phyloP scores from a whole-genome alignment of 2,797 vertebrate genomes.

The Nothura maculosa region DNA sequence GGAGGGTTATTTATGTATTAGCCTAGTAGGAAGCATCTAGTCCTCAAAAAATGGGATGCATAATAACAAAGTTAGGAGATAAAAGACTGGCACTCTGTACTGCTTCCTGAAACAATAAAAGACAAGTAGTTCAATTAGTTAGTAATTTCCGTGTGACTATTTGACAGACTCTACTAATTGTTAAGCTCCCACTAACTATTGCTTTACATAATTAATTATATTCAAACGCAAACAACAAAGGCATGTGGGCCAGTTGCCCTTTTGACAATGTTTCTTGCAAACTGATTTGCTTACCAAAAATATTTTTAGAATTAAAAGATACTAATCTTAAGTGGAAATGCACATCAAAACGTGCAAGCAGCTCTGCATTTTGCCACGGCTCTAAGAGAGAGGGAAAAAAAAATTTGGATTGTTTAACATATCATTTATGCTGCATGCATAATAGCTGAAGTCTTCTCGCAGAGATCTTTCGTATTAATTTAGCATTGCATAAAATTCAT shows the following conservation, averaged over 20 bases:
- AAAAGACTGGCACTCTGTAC: constrained; percentile 76
- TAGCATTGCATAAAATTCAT: constrained; percentile 86
- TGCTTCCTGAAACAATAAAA: constrained; percentile 90
- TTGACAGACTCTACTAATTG: constrained; percentile 96
- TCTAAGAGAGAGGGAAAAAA: constrained; percentile 36
- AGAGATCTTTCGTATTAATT: constrained; percentile 90
- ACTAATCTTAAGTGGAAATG: constrained; percentile 75
- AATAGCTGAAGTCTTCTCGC: constrained; percentile 81
- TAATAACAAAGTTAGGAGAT: constrained; percentile 75
- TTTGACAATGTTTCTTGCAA: constrained; percentile 83
- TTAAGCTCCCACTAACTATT: constrained; percentile 94
- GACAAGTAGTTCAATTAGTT: constrained; percentile 94
- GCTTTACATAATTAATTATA: constrained; percentile 96
- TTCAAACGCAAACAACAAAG: constrained; percentile 88
- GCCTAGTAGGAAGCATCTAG: constrained; percentile 71
- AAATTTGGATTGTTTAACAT: constrained; percentile 78
- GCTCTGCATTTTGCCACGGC: constrained; percentile 71
- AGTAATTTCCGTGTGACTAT: constrained; percentile 92
- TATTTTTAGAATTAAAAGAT: constrained; percentile 77
- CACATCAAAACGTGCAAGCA: constrained; percentile 69
- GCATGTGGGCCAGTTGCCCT: constrained; percentile 86
- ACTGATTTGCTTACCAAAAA: constrained; percentile 80
- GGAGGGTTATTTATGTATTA: constrained; percentile 81
- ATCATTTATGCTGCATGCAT: constrained; percentile 76
- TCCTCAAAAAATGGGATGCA: constrained; percentile 49